These are phyloP conservation scores for Simalia tracyae DNA, from an alignment of 2,797 vertebrate genomes.

Conservation along the genomic window DNA sequence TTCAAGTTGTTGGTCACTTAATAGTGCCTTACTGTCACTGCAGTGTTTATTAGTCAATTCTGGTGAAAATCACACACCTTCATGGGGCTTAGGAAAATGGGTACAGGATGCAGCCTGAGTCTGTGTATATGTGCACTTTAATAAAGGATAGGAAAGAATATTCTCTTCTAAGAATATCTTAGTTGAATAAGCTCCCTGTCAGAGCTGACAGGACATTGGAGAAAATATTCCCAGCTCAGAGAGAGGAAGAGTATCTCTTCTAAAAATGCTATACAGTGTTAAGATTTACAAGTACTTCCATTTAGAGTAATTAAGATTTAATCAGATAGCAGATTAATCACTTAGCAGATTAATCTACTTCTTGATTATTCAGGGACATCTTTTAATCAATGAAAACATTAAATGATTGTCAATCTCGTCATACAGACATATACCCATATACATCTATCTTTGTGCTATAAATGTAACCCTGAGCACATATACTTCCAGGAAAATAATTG, in stretches of 20 bases:
- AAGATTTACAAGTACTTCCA: neutral
- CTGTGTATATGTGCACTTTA: neutral
- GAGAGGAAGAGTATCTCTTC: neutral
- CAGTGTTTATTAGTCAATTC: neutral
- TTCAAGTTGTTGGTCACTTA: neutral
- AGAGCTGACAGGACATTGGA: neutral
- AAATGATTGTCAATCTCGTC: neutral
- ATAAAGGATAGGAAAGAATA: neutral
- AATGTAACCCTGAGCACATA: neutral
- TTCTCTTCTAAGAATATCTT: neutral
- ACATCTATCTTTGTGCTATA: neutral
- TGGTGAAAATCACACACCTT: neutral
- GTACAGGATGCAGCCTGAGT: neutral
- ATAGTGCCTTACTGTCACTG: neutral
- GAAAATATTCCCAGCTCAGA: neutral
- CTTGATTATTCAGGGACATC: neutral
- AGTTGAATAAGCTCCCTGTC: neutral
- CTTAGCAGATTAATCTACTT: neutral
- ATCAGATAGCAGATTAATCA: neutral
- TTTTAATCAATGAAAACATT: conserved; percentile 8
- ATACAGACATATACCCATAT: neutral
- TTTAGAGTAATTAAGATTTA: neutral
- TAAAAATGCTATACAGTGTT: neutral
- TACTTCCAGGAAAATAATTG: neutral
- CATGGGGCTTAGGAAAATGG: neutral